Conservation (phyloP, 2,888 invertebrate genomes). For the Subacronicta megacephala region DNA sequence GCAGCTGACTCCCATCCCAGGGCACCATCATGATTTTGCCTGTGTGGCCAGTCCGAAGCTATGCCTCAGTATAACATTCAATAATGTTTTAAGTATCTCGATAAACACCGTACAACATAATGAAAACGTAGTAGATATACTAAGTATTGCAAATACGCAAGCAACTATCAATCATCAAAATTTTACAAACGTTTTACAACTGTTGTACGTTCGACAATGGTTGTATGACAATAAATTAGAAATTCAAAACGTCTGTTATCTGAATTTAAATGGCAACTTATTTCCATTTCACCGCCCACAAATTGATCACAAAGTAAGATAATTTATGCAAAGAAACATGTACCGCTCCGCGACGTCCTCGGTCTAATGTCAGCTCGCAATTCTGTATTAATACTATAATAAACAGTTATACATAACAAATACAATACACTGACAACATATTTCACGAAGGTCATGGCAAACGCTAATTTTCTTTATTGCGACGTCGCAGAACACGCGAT, state of each 20-base stretch:
- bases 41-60: no score
- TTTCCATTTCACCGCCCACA: slow-evolving; percentile 59
- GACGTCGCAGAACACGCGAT: slow-evolving; percentile 77
- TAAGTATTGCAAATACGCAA: no score
- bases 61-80: no score
- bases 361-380: slow-evolving; percentile 72
- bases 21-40: no score
- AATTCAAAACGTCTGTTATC: slow-evolving; percentile 44
- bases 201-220: slow-evolving; percentile 11
- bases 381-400: slow-evolving; percentile 69
- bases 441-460: slow-evolving; percentile 78
- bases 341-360: slow-evolving; percentile 82
- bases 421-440: slow-evolving; percentile 62
- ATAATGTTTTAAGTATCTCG: no score
- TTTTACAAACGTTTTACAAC: slow-evolving; percentile 33
- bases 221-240: slow-evolving; percentile 41
- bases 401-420: slow-evolving; percentile 71
- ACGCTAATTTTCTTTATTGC: slow-evolving; percentile 80
- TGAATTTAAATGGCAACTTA: slow-evolving; percentile 60
- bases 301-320: slow-evolving; percentile 69
- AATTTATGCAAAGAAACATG: slow-evolving; percentile 85
- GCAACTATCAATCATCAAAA: slow-evolving; percentile 1
- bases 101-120: no score
- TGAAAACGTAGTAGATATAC: no score
- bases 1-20: no score